These are phyloP conservation scores for Drosophila leontia DNA, from an alignment of 1,140 invertebrate genomes.

Conservation along the genomic window DNA sequence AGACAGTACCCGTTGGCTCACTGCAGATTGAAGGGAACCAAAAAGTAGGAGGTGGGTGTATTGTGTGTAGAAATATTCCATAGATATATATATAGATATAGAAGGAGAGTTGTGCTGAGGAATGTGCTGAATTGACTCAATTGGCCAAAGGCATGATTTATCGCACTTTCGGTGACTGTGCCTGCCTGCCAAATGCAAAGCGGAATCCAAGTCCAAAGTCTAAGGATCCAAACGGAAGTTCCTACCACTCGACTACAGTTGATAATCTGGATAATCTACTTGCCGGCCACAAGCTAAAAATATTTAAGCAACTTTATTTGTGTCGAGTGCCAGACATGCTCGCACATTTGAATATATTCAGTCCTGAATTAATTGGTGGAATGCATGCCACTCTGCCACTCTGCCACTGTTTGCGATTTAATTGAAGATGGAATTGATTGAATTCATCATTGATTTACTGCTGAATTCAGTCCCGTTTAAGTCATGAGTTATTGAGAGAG, in stretches of 20 bases:
- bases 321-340: conserved; percentile 9
- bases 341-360: conserved; percentile 21
- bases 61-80: conserved; percentile 36
- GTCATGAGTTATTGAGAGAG: conserved; percentile 1
- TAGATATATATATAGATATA: not conserved
- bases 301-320: conserved; percentile 40
- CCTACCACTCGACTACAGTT: conserved; percentile 25
- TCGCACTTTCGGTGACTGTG: conserved; percentile 48
- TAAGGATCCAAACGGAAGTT: not conserved
- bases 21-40: conserved; percentile 11
- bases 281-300: conserved; percentile 45
- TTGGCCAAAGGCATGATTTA: conserved; percentile 81
- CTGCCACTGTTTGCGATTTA: conserved; percentile 14
- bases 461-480: not conserved
- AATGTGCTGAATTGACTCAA: conserved; percentile 82
- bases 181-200: conserved; percentile 40
- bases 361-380: conserved; percentile 35
- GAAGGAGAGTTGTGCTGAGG: conserved; percentile 17
- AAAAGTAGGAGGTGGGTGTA: not conserved
- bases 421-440: conserved; percentile 23
- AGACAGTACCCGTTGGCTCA: conserved; percentile 70
- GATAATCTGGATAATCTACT: conserved; percentile 49
- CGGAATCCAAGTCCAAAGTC: not conserved
- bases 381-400: conserved; percentile 3
- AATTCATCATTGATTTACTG: conserved; percentile 28